Base-by-base conservation (phyloP, 2,113 vertebrate genomes). In the Barbus barbus region DNA sequence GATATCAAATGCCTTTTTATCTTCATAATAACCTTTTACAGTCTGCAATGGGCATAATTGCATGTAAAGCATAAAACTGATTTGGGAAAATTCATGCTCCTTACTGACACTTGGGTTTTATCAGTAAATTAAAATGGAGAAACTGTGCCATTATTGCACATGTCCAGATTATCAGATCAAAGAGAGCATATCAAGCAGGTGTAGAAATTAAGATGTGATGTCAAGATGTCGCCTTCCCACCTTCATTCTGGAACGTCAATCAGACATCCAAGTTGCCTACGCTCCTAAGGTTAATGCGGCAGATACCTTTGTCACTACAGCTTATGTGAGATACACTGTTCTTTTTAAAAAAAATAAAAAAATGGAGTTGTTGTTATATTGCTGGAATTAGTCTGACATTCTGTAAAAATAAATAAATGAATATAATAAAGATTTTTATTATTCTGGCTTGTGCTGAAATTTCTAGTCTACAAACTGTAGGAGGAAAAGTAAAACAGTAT, bases 11-110 rank as follows among this genome's bases (percentile, higher is more conserved):
- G 1, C 24, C 33, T 61, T 74, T 72, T 28, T 71, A 41, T 80
- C 71, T 85, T 88, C 79, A 74, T 81, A 83, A 84, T 77, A 82
- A 77, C 84, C 60, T 85, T 77, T 90, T 89, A 89, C 87, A 78
- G 38, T 16, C 38, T 82, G 83, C 75, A 89, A 89, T 46, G 33
- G 76, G n/a, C 31, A 86, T 86, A 86, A 75, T 88, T 87, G 81
- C 36, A 84, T 84, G 85, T 84, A 69, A 51, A 26, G 26, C 65
- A 51, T 13, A 5, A 51, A 51, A 38, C 11, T 3, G 22, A 24
- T 36, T 14, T 24, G 2, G 22, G 41, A 36, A 44, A 18, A 28
- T 20, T 44, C 22, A n/a, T 24, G 60, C 12, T 33, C 72, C 41
- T 72, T 67, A 9, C 44, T 38, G 31, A 65, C 56, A 86, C 63